phyloP scores from a whole-genome alignment of 2,113 vertebrate genomes.

The Synodontis membranacea region DNA sequence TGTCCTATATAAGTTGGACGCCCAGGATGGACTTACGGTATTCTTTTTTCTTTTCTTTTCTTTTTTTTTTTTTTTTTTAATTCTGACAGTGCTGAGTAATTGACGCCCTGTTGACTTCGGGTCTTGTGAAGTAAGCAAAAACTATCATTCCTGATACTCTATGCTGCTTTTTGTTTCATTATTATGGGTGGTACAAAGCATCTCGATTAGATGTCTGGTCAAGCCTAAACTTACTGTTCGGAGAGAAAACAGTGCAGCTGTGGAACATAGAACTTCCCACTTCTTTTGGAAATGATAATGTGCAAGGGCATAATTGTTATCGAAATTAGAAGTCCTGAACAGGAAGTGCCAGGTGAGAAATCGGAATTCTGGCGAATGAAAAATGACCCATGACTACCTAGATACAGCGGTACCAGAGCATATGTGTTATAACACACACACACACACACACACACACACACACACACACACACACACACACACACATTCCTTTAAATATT shows the following conservation, averaged over 20 bases:
- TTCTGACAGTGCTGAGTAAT: background rate
- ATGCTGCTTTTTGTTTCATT: too few relatives aligned
- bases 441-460: too few relatives aligned
- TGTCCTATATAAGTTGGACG: background rate
- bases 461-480: too few relatives aligned
- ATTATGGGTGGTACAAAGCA: constrained; percentile 1
- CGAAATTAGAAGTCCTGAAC: background rate
- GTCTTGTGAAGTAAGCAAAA: background rate
- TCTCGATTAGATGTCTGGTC: constrained; percentile 6
- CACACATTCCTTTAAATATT: too few relatives aligned
- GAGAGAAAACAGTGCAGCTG: constrained; percentile 5
- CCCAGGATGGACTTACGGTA: constrained; percentile 8
- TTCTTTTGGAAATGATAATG: constrained; percentile 15
- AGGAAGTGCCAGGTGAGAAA: background rate
- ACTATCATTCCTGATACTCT: background rate
- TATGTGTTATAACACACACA: too few relatives aligned
- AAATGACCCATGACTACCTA: background rate
- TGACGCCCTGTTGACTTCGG: background rate
- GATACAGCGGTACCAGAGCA: background rate
- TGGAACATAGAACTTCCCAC: background rate
- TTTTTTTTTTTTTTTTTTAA: background rate
- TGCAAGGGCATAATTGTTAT: constrained; percentile 13
- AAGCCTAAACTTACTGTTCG: constrained; percentile 15
- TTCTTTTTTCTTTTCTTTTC: too few relatives aligned
- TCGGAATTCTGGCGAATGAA: background rate